Conservation (phyloP, 1,140 invertebrate species). For the Kradibia gibbosae region DNA sequence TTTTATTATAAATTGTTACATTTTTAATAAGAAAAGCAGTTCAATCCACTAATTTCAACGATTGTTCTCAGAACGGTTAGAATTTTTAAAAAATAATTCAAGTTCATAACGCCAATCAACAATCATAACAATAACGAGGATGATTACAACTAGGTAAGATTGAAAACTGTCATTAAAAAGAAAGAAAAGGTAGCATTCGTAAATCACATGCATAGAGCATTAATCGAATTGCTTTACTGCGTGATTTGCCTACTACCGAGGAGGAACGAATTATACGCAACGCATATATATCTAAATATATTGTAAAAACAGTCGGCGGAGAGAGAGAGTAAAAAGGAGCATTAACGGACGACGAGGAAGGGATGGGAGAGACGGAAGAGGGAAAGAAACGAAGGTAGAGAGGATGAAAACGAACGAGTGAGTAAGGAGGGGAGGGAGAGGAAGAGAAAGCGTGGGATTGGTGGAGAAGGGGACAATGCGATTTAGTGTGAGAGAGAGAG, state of each 20-base stretch:
- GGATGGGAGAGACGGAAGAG: background rate
- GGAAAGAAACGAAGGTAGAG: background rate
- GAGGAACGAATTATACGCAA: background rate
- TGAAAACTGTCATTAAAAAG: background rate
- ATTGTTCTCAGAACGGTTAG: too few species aligned
- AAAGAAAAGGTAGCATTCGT: background rate
- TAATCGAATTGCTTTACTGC: conserved; percentile 10
- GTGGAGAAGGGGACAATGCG: background rate
- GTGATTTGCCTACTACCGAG: conserved; percentile 5
- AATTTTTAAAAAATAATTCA: too few species aligned
- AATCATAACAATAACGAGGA: background rate
- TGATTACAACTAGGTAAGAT: background rate
- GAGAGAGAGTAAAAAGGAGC: background rate
- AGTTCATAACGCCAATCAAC: background rate
- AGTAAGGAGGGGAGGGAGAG: background rate
- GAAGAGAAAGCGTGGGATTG: too few species aligned
- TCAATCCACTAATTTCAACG: too few species aligned
- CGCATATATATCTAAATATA: background rate
- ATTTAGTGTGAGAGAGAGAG: background rate
- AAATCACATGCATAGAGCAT: conserved; percentile 17
- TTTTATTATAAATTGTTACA: too few species aligned
- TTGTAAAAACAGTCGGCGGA: conserved; percentile 17
- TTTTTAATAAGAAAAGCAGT: too few species aligned
- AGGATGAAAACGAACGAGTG: background rate
- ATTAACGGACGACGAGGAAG: background rate